Conservation (phyloP, 2,888 invertebrate genomes). For the Thecocarcelia acutangulata region DNA sequence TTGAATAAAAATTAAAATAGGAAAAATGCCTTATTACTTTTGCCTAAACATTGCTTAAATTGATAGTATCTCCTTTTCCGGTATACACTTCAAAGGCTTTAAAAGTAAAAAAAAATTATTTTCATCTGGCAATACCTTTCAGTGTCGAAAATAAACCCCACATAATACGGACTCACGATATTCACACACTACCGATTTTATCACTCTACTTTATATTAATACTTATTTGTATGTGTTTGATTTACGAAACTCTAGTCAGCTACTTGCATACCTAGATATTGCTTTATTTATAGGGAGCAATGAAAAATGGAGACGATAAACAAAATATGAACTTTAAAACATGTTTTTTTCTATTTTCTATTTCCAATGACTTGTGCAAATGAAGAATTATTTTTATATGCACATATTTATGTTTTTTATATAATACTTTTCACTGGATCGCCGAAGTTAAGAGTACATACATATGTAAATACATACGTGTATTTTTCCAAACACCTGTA, state of each 20-base stretch:
- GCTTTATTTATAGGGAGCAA: conserved; percentile 34
- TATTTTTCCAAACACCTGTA: conserved; percentile 4
- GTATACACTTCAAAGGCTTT: too few relatives aligned
- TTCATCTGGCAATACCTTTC: too few relatives aligned
- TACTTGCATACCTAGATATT: conserved; percentile 23
- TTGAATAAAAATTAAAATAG: too few relatives aligned
- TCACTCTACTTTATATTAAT: too few relatives aligned
- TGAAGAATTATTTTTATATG: background rate
- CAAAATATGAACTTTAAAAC: conserved; percentile 5
- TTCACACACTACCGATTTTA: too few relatives aligned
- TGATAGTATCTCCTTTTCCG: too few relatives aligned
- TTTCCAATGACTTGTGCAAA: background rate
- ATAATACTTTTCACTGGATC: too few relatives aligned
- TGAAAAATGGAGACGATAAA: conserved; percentile 35
- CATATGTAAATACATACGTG: background rate
- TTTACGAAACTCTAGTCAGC: background rate
- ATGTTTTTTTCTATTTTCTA: background rate
- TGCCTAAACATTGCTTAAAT: too few relatives aligned
- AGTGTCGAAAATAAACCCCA: too few relatives aligned
- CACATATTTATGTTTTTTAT: background rate
- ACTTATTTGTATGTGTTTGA: background rate
- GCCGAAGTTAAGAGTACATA: background rate
- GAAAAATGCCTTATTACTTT: too few relatives aligned
- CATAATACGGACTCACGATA: too few relatives aligned
- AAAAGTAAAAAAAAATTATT: too few relatives aligned